Conservation (phyloP, 1,140 invertebrate species). For the Sipha flava region DNA sequence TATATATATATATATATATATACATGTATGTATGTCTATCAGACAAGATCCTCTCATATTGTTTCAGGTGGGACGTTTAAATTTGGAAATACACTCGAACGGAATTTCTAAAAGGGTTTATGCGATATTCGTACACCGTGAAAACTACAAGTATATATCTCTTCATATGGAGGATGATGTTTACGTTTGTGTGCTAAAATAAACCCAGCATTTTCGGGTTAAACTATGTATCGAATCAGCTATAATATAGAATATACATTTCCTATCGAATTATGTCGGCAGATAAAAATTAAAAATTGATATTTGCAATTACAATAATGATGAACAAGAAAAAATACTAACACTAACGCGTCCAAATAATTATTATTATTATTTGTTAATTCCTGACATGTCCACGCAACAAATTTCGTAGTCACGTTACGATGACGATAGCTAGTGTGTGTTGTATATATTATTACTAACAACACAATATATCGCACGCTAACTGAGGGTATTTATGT, state of each 20-base stretch:
- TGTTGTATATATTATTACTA: slow-evolving; percentile 21
- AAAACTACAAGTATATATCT: not conserved
- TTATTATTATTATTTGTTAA: not conserved
- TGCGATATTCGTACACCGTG: not conserved
- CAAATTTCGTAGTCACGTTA: slow-evolving; percentile 15
- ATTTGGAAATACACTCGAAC: not conserved
- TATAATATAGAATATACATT: too few relatives aligned
- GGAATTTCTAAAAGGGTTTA: not conserved
- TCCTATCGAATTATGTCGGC: not conserved
- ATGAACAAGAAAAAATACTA: not conserved
- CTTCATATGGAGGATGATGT: not conserved
- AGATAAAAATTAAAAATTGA: too few relatives aligned
- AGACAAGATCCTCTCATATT: not conserved
- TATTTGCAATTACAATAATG: not conserved
- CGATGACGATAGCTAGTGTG: not conserved
- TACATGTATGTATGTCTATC: too few relatives aligned
- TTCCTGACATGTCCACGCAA: slow-evolving; percentile 11
- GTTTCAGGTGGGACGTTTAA: not conserved
- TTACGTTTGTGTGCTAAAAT: not conserved
- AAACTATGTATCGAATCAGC: too few relatives aligned
- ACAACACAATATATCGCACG: not conserved
- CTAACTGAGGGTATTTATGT: slow-evolving; percentile 4
- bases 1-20: too few relatives aligned
- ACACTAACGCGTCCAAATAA: not conserved
- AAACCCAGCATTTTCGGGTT: too few relatives aligned